phyloP scores from a whole-genome alignment of 2,113 vertebrate genomes.

The Petrocephalus zakoni region DNA sequence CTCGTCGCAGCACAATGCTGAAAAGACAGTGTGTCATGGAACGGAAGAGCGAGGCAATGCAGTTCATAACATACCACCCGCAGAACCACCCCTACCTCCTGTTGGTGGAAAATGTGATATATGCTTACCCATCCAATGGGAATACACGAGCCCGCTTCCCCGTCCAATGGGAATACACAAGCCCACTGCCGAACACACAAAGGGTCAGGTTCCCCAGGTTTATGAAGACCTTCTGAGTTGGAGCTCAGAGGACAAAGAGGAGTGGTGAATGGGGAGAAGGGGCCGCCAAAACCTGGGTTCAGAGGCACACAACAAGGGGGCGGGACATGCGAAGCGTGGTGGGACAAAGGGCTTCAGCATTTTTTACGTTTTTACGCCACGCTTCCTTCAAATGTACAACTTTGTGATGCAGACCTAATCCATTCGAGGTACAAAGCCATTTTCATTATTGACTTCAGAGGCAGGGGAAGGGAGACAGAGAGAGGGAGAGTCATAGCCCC shows the following conservation, averaged over 20 bases:
- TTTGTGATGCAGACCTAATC: constrained; percentile 60
- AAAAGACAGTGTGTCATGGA: background rate
- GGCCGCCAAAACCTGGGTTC: background rate
- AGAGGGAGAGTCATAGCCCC: background rate
- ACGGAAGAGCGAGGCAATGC: background rate
- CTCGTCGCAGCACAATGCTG: background rate
- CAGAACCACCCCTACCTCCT: background rate
- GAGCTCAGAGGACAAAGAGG: background rate
- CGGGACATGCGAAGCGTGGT: constrained; percentile 48
- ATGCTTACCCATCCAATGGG: background rate
- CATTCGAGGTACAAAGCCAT: constrained; percentile 68
- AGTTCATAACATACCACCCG: background rate
- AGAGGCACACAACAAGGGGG: constrained; percentile 25
- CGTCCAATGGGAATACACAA: too few species aligned
- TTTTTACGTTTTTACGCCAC: constrained; percentile 61
- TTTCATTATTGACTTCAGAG: constrained; percentile 70
- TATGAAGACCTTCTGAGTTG: background rate
- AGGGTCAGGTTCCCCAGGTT: background rate
- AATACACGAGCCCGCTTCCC: background rate
- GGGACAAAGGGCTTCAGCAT: constrained; percentile 57
- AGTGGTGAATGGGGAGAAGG: background rate
- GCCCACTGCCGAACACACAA: background rate
- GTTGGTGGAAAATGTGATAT: background rate
- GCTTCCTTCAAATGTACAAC: constrained; percentile 64
- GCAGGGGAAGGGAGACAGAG: constrained; percentile 27